These are phyloP conservation scores for Agonopterix arenella DNA, from an alignment of 2,888 invertebrate genomes.

Conservation along the genomic window DNA sequence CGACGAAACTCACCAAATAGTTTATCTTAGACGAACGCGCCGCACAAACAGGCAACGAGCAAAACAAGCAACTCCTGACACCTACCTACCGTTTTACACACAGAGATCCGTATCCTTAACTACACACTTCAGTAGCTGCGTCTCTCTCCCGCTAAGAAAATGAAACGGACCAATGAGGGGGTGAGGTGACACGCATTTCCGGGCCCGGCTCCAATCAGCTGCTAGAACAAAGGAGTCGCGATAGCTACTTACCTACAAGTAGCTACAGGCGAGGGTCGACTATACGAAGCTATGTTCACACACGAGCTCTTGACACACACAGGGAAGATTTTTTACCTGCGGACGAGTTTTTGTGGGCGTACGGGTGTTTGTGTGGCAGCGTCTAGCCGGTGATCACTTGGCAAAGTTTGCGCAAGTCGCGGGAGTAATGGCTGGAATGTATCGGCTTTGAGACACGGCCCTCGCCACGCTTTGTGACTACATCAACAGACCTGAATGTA, in stretches of 20 bases:
- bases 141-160: slow-evolving; percentile 76
- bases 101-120: slow-evolving; percentile 65
- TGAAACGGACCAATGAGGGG: slow-evolving; percentile 77
- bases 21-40: slow-evolving; percentile 55
- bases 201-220: slow-evolving; percentile 77
- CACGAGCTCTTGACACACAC: slow-evolving; percentile 49
- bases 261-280: slow-evolving; percentile 61
- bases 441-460: slow-evolving; percentile 45
- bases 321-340: slow-evolving; percentile 53
- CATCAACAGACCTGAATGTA: slow-evolving; percentile 35
- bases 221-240: slow-evolving; percentile 76
- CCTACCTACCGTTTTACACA: slow-evolving; percentile 65
- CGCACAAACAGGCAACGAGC: slow-evolving; percentile 52
- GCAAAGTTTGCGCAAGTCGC: slow-evolving; percentile 54
- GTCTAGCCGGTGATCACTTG: slow-evolving; percentile 61
- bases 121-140: slow-evolving; percentile 68
- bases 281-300: slow-evolving; percentile 54
- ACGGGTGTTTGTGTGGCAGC: slow-evolving; percentile 51
- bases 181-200: slow-evolving; percentile 77
- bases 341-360: slow-evolving; percentile 58
- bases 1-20: slow-evolving; percentile 53
- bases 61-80: slow-evolving; percentile 57
- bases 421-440: slow-evolving; percentile 52
- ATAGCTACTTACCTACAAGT: slow-evolving; percentile 74
- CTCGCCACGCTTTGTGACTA: slow-evolving; percentile 37